phyloP scores from a whole-genome alignment of 1,140 invertebrate species.

The Dinoponera quadriceps region DNA sequence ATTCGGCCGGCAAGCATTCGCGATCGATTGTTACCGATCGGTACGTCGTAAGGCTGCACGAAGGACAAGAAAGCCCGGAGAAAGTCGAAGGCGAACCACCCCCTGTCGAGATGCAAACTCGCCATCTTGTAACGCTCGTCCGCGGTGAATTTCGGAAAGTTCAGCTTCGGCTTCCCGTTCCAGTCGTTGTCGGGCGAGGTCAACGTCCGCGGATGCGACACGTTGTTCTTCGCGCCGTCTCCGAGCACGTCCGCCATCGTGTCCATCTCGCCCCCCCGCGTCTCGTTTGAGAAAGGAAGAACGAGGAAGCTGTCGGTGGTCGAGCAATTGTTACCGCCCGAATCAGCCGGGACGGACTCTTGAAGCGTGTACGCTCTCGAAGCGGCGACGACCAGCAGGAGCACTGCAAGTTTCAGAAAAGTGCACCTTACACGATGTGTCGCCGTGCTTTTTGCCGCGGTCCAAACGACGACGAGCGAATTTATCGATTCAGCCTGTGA shows the following conservation, averaged over 20 bases:
- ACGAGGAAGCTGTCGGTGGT: constrained; percentile 74
- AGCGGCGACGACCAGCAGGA: constrained; percentile 62
- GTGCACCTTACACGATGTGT: not conserved
- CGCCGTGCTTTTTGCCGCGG: not conserved
- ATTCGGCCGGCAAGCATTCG: not conserved
- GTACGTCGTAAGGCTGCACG: constrained; percentile 86
- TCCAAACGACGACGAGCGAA: not conserved
- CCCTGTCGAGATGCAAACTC: constrained; percentile 85
- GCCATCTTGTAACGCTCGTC: constrained; percentile 84
- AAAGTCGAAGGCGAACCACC: constrained; percentile 86
- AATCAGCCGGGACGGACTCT: constrained; percentile 65
- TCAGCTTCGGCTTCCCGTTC: constrained; percentile 75
- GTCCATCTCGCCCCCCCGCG: constrained; percentile 24
- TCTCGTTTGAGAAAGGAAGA: constrained; percentile 67
- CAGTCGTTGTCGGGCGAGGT: constrained; percentile 72
- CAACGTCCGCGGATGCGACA: constrained; percentile 77
- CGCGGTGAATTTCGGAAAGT: constrained; percentile 78
- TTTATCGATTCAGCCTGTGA: not conserved
- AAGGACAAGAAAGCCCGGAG: constrained; percentile 85
- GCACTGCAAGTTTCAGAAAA: constrained; percentile 63
- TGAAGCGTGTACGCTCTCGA: constrained; percentile 66
- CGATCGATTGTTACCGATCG: constrained; percentile 81
- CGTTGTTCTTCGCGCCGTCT: constrained; percentile 65
- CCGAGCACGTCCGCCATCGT: constrained; percentile 37
- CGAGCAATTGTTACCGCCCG: constrained; percentile 72